Percentiles rank a stretch among this genome's conserved stretches.
phyloP scores from a whole-genome alignment of 1,140 invertebrate genomes.

The Rhyzopertha dominica region DNA sequence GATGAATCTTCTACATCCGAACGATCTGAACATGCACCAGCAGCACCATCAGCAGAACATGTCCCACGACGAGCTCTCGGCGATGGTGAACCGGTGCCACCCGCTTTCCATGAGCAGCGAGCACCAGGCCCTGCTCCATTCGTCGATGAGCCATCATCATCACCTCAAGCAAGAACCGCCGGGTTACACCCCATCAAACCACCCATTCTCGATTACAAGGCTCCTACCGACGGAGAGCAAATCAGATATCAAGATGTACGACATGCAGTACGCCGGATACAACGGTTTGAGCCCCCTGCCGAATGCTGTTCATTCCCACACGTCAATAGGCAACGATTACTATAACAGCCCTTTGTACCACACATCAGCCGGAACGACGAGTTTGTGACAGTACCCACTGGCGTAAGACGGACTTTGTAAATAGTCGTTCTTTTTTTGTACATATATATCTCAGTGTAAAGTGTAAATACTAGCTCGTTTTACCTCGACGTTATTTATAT shows the following conservation, averaged over 20 bases:
- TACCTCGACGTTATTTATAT: too few relatives aligned
- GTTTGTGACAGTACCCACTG: constrained; percentile 71
- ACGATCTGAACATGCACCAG: constrained; percentile 46
- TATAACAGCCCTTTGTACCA: constrained; percentile 76
- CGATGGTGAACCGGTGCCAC: constrained; percentile 60
- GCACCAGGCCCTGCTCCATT: constrained; percentile 60
- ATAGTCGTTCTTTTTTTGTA: too few relatives aligned
- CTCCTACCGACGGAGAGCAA: constrained; percentile 80
- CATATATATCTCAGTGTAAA: too few relatives aligned
- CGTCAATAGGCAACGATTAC: constrained; percentile 65
- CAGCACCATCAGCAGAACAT: constrained; percentile 47
- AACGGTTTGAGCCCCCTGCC: constrained; percentile 57
- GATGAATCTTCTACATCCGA: constrained; percentile 55
- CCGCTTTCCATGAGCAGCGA: constrained; percentile 51
- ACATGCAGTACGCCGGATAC: constrained; percentile 63
- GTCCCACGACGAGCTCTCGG: constrained; percentile 59
- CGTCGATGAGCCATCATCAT: constrained; percentile 49
- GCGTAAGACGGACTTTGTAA: constrained; percentile 54
- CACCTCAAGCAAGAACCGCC: constrained; percentile 74
- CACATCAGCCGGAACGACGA: constrained; percentile 58
- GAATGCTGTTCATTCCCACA: constrained; percentile 55
- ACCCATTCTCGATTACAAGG: constrained; percentile 92
- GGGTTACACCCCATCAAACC: constrained; percentile 72
- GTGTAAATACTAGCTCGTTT: too few relatives aligned
- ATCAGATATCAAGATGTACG: constrained; percentile 77